Evolutionary conservation across 2,113 vertebrate genomes (phyloP), one percentile per base, ranked within the genome.

Genomic region (Lophura nycthemera): DNA sequence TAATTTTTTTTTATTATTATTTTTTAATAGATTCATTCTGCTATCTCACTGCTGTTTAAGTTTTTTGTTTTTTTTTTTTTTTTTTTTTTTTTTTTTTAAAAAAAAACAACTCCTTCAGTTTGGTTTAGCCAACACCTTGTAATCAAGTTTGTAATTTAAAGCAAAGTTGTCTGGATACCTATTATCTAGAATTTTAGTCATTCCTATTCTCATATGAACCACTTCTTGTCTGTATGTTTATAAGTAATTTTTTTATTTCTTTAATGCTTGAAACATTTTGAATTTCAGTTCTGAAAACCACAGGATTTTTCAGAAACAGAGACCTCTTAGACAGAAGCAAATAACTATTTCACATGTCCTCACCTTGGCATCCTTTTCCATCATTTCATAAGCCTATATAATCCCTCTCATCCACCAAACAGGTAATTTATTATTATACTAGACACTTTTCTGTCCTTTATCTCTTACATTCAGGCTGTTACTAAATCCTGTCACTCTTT

Each of bases 381-480:
- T 57, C 61, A 32, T 75, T 86, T 54, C 76, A 30, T 88, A 90
- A 93, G 52, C 61, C 71, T 88, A 50, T 90, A 56, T 88, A 96
- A 94, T 89, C 79, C 75, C 38, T 86, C 83, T 92, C 69, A 72
- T 93, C 30, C 66, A 45, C 52, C 67, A 65, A 93, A 92, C 72
- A 94, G 70, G 76, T 88, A 94, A 84, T 10, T 89, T 77, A 74
- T 75, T 94, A 88, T 86, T 88, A 77, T 61, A 83, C 38, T 81
- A 71, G 75, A 22, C 69, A 63, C 36, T 83, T 88, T 75, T 52
- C 52, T 64, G 38, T 88, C 70, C 47, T 88, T 95, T 94, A 90
- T 96, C 88, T 90, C 65, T 78, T 61, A 65, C 70, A 75, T 83
- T 95, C 90, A 93, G 64, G 34, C 32, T 88, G 73, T 78, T 93